Percentiles rank a stretch among this genome's conserved stretches.
Conservation (phyloP, 2,888 invertebrate genomes). For the Heliconius hortense region DNA sequence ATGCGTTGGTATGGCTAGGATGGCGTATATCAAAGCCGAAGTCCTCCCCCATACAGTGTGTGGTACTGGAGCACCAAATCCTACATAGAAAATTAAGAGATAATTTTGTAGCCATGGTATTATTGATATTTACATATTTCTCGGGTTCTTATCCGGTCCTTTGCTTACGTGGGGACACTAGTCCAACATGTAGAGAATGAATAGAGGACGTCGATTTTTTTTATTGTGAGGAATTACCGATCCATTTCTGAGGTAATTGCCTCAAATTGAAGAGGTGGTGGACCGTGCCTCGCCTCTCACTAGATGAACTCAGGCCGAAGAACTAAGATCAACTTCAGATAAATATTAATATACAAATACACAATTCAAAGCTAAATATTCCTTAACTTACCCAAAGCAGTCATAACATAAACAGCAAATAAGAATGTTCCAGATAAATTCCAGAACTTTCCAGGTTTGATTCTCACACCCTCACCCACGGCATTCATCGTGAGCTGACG, state of each 20-base stretch:
- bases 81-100: constrained; percentile 56
- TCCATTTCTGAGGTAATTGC: too few relatives aligned
- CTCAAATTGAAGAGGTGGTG: too few relatives aligned
- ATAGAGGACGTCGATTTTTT: too few relatives aligned
- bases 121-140: too few relatives aligned
- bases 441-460: constrained; percentile 84
- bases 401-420: constrained; percentile 86
- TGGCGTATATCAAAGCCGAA: constrained; percentile 84
- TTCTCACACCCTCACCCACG: constrained; percentile 57
- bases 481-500: constrained; percentile 76
- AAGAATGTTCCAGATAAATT: constrained; percentile 85
- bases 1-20: constrained; percentile 85
- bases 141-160: too few relatives aligned
- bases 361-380: not conserved
- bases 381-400: constrained; percentile 82
- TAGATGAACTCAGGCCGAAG: too few relatives aligned
- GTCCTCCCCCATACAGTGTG: constrained; percentile 84
- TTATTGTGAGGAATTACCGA: too few relatives aligned
- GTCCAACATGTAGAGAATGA: too few relatives aligned
- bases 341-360: not conserved
- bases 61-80: constrained; percentile 88
- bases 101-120: not conserved
- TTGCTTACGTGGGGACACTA: too few relatives aligned
- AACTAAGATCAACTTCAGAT: too few relatives aligned
- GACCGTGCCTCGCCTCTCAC: too few relatives aligned